Base-by-base conservation (phyloP, 1,140 invertebrate genomes). In the Monomorium pharaonis region DNA sequence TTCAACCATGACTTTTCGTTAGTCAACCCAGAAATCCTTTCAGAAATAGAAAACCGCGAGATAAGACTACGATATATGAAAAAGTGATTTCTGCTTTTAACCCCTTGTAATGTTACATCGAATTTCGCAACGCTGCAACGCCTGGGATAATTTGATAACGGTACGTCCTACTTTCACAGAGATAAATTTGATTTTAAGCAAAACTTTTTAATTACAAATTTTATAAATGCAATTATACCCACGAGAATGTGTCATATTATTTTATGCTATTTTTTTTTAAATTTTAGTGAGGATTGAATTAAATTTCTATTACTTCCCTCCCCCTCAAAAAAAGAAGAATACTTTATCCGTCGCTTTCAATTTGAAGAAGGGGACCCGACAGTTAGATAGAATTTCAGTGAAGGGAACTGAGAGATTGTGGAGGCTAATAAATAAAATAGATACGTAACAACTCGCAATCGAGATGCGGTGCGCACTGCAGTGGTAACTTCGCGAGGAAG, bases 1-100 rank as follows among this genome's bases (percentile, higher is more conserved):
- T 81, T 49, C 33, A 58, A 58, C 33, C n/a, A 24, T 58, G 49
- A 81, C 24, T 58, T 44, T 81, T 56, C 49, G 14, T 81, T 72
- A 42, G 49, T 27, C 30, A 63, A 81, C 78, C 78, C 5, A 72
- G 78, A n/a, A n/a, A 81, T 81, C 58, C 10, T 81, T 18, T 72
- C 51, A 81, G 14, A 44, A 81, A 81, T 70, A 70, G 49, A 81
- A 33, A 70, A 70, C 9, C n/a, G 14, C 44, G 18, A 42, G 7
- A 5, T 42, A 44, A 42, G 24, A 33, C 30, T 7, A 12, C n/a
- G 27, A 24, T 30, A 44, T 9, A 24, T 5, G 37, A 3, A 70
- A 72, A 33, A 1, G 33, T n/a, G 30, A 49, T 49, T 65, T 37
- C 18, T 63, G n/a, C 24, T 69, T 44, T 54, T 21, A 14, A 65